Evolutionary conservation across 2,888 invertebrate genomes (phyloP).

Genomic region (Argyresthia albistria): DNA sequence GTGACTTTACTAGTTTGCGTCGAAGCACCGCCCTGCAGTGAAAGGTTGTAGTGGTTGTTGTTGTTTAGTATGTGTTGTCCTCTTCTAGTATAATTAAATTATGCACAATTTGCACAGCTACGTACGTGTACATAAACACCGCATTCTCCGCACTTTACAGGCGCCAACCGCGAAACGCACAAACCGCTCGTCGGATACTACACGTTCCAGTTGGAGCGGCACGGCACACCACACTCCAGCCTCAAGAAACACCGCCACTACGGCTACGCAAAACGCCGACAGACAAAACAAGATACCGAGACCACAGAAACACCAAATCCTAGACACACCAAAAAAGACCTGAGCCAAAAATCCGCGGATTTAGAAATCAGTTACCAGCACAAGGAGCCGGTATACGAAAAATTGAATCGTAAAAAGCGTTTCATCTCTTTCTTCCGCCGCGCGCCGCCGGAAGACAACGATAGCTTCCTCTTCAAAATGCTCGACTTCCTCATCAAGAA

Average conservation of each 20-base stretch:
- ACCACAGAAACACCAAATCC: background rate
- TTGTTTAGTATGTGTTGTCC: too few species aligned
- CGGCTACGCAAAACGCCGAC: conserved; percentile 3
- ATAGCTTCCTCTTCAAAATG: conserved; percentile 31
- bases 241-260: background rate
- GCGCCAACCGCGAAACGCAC: background rate
- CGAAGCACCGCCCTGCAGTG: too few species aligned
- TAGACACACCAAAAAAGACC: background rate
- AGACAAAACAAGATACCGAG: background rate
- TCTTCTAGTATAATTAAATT: too few species aligned
- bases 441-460: conserved; percentile 17
- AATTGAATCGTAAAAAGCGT: conserved; percentile 30
- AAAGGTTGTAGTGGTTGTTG: too few species aligned
- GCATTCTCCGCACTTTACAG: conserved; percentile 1
- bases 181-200: conserved; percentile 4
- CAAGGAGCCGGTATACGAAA: conserved; percentile 10
- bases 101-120: background rate
- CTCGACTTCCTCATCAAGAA: conserved; percentile 36
- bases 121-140: background rate
- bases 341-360: conserved; percentile 1
- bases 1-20: too few species aligned
- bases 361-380: conserved; percentile 5
- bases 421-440: conserved; percentile 30
- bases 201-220: background rate
- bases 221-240: background rate